Evolutionary conservation across 1,140 invertebrate genomes (phyloP), one percentile per base, ranked within the genome.

Genomic region (Aphaenogaster floridana): DNA sequence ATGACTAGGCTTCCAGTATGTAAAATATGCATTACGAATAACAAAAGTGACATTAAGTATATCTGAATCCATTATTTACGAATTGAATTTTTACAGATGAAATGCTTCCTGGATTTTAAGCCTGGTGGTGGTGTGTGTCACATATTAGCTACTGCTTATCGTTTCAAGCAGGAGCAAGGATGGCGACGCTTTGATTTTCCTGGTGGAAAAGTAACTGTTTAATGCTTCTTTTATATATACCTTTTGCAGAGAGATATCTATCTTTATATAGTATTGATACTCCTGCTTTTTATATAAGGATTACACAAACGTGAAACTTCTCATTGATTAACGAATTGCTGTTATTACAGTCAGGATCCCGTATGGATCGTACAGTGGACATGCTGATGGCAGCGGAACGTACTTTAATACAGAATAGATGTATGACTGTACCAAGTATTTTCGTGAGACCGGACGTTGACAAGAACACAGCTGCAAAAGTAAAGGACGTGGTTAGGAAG

Each of bases 101-200:
- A 97, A 96, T 98, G 97, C 95, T 99, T 99, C 94, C 96, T 99
- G 94, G 99, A 99, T 96, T 99, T 99, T 94, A 99, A 99, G 95
- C 97, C 98, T 78, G 98, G 98, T 72, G 99, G 99, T 61, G 97
- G 98, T 9, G 96, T 99, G 34, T 99, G 98, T 96, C 98, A 99
- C 88, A 98, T 99, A 93, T 96, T 99, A 90, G 97, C 98, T 91
- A 98, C 98, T 87, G 98, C 99, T 92, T 99, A 98, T 96, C 98
- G 98, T 93, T 99, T 99, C 96, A 99, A 99, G 95, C 97, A 97
- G 95, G 99, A 99, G 94, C 98, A 99, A 96, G 98, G 98, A 95
- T 99, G 98, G 98, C 96, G 98, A 92, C 97, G 98, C 95, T 98
- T 98, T 94, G 98, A 99, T 96, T 98, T 99, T 95, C 97, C 98